Percentiles rank a stretch among this genome's conserved stretches.
phyloP scores from a whole-genome alignment of 1,140 invertebrate species.

The Diprion similis region DNA sequence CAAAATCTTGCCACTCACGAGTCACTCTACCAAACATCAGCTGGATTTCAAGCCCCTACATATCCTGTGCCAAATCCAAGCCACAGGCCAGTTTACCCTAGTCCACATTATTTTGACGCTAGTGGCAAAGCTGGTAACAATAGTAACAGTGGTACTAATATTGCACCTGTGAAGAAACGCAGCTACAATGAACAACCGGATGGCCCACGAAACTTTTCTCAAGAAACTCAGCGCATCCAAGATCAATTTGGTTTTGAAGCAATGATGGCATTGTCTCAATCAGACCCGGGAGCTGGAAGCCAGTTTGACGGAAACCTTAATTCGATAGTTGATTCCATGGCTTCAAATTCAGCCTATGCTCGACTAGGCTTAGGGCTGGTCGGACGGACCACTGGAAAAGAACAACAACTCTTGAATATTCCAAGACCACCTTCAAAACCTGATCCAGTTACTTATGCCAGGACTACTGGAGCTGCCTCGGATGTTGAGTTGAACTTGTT shows the following conservation, averaged over 20 bases:
- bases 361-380: constrained; percentile 52
- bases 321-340: constrained; percentile 45
- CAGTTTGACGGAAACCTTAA: constrained; percentile 49
- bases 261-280: constrained; percentile 49
- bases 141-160: constrained; percentile 30
- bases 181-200: constrained; percentile 49
- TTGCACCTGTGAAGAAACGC: constrained; percentile 54
- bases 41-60: constrained; percentile 49
- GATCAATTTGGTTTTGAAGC: constrained; percentile 53
- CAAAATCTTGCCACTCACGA: constrained; percentile 49
- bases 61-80: constrained; percentile 50
- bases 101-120: constrained; percentile 53
- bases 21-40: constrained; percentile 44
- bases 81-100: constrained; percentile 50
- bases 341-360: constrained; percentile 49
- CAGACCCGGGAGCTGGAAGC: constrained; percentile 38
- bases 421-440: constrained; percentile 46
- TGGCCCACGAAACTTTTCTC: constrained; percentile 33
- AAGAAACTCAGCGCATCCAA: constrained; percentile 34
- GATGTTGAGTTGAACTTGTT: constrained; percentile 56
- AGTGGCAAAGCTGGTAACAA: constrained; percentile 34
- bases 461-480: constrained; percentile 33
- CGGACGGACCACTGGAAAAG: constrained; percentile 43
- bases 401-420: constrained; percentile 48
- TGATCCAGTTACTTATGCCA: constrained; percentile 47